Conservation (phyloP, 1,140 invertebrate species). For the Drosophila melanica region DNA sequence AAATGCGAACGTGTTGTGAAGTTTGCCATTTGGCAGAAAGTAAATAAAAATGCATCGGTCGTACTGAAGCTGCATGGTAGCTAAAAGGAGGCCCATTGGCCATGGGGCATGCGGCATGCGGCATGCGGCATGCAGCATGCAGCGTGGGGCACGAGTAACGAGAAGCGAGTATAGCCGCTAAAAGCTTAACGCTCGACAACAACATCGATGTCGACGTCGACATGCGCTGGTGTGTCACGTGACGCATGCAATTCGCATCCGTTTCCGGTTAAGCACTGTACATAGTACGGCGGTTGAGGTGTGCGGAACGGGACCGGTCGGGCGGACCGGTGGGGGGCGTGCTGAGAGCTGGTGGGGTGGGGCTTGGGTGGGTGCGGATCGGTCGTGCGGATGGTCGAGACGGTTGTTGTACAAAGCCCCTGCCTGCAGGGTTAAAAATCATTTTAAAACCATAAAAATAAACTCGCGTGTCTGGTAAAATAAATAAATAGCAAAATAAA, state of each 20-base stretch:
- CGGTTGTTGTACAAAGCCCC: conserved; percentile 16
- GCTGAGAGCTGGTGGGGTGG: background rate
- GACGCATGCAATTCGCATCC: conserved; percentile 82
- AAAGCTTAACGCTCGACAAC: conserved; percentile 73
- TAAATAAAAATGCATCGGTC: conserved; percentile 54
- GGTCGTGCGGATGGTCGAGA: conserved; percentile 8
- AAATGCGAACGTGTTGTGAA: conserved; percentile 67
- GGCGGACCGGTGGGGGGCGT: background rate
- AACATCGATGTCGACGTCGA: conserved; percentile 32
- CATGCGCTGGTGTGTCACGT: conserved; percentile 73
- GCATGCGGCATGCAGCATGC: conserved; percentile 20
- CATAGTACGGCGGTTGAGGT: conserved; percentile 18
- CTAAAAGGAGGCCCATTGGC: conserved; percentile 9
- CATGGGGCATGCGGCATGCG: conserved; percentile 13
- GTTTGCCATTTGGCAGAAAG: conserved; percentile 64
- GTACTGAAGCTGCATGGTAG: conserved; percentile 19
- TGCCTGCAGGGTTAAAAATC: conserved; percentile 72
- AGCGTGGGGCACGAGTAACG: conserved; percentile 20
- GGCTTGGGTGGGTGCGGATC: no score
- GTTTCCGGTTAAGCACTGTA: conserved; percentile 69
- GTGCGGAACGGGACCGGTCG: background rate
- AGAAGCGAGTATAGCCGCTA: conserved; percentile 57
- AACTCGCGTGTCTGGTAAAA: conserved; percentile 75
- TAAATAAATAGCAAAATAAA: conserved; percentile 69
- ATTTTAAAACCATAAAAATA: conserved; percentile 83